Evolutionary conservation across 2,113 vertebrate genomes (phyloP), one percentile per base, ranked within the genome.

Genomic region (Oophaga pumilio): DNA sequence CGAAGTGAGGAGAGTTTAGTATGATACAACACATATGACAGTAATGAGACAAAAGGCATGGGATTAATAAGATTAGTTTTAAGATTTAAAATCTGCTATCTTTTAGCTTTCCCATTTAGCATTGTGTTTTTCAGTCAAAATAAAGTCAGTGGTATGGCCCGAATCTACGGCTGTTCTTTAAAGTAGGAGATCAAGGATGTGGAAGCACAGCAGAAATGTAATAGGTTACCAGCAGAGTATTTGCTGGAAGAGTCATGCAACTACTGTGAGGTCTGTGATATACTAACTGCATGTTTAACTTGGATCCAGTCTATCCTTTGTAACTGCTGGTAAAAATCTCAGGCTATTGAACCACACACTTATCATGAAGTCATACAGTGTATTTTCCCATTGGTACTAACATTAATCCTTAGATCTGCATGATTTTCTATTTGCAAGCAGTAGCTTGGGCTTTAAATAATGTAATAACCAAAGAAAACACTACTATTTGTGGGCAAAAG

Each of bases 61-160:
- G 79, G 53, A 88, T 66, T 76, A 64, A 76, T 87, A 10, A 76
- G 68, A 87, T 76, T 82, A 60, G 0, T 83, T 88, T 88, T 66
- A 88, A 43, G 71, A 76, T 49, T 43, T 64, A 57, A 71, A 56
- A 68, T 88, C 53, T 73, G 79, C 80, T 64, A 59, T n/a, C 49
- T 82, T 56, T 82, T 71, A 64, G 76, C 74, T 76, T 88, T 83
- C 50, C 86, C 33, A 64, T 88, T 88, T n/a, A 53, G 57, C 86
- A 83, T 56, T 76, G 80, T 68, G 86, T 87, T 78, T 69, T 64
- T 18, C 56, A 88, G 79, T 76, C 69, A 83, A 83, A 88, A 82
- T 50, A 88, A 76, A 83, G 79, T 22, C 80, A 76, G 80, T 88
- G 86, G 86, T 88, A 83, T 88, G 86, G 86, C 79, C 18, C 57